Conservation (phyloP, 1,140 invertebrate genomes). For the Pararge aegeria region DNA sequence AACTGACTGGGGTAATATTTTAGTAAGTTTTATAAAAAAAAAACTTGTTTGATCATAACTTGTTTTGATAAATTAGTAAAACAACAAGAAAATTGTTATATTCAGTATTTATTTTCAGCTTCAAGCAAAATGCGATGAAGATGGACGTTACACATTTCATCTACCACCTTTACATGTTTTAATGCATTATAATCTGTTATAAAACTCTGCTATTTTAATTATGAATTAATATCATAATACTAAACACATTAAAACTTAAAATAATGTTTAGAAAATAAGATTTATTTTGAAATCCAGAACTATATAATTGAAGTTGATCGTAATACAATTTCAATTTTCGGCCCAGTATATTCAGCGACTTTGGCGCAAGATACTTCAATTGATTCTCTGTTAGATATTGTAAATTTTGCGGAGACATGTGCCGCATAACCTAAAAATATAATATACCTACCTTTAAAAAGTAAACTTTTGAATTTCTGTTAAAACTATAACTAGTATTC, state of each 20-base stretch:
- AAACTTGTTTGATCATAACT: no score
- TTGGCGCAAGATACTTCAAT: slow-evolving; percentile 45
- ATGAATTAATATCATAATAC: neutral
- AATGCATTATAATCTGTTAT: slow-evolving; percentile 32
- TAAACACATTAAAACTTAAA: slow-evolving; percentile 5
- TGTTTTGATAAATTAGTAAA: neutral
- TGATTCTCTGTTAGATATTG: slow-evolving; percentile 51
- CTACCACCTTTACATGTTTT: slow-evolving; percentile 44
- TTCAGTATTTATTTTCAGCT: slow-evolving; percentile 39
- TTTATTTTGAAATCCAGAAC: neutral
- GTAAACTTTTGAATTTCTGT: no score
- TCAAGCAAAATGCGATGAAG: slow-evolving; percentile 38
- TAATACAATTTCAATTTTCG: slow-evolving; percentile 47
- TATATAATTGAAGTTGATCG: slow-evolving; percentile 28
- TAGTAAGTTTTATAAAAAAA: slow-evolving; percentile 35
- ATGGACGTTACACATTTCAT: slow-evolving; percentile 51
- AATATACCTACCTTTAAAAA: neutral
- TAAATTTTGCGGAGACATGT: slow-evolving; percentile 47
- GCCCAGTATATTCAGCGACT: slow-evolving; percentile 49
- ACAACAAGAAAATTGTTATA: neutral
- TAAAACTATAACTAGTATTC: no score
- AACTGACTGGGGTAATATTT: slow-evolving; percentile 39
- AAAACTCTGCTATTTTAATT: neutral
- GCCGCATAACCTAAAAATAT: slow-evolving; percentile 49
- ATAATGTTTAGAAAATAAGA: neutral